Conservation (phyloP, 2,113 vertebrate species). For the Pipra filicauda region DNA sequence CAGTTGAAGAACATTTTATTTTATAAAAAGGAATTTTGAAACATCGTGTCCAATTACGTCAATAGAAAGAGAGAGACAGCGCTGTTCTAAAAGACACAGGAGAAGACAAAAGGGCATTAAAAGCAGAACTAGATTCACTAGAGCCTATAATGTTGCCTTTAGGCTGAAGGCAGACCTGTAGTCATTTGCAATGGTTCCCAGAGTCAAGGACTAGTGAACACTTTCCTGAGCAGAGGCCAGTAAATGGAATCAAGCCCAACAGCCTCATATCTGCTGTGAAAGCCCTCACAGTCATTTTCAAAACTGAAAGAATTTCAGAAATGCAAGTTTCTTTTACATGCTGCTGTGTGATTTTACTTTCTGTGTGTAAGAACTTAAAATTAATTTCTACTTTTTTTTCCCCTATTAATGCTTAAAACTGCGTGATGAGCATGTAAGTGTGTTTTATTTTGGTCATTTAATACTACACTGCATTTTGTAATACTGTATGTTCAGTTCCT, state of each 20-base stretch:
- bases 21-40: not conserved
- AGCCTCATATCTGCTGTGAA: rapidly evolving
- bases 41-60: not conserved
- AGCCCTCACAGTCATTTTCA: not conserved
- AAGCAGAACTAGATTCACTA: not conserved
- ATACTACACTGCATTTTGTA: not conserved
- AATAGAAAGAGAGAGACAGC: not conserved
- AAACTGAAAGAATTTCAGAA: not conserved
- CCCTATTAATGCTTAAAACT: not conserved
- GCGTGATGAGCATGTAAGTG: not conserved
- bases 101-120: not conserved
- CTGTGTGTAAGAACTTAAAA: not conserved
- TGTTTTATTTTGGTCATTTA: not conserved
- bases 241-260: not conserved
- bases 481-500: not conserved
- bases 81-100: not conserved
- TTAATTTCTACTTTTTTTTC: not conserved
- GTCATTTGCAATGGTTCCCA: not conserved
- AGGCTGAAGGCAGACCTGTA: not conserved
- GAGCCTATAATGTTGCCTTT: not conserved
- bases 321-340: not conserved
- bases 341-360: not conserved
- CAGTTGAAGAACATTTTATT: not conserved
- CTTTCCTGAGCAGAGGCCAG: not conserved
- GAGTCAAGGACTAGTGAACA: not conserved